Percentiles rank a stretch among this genome's conserved stretches.
These are phyloP conservation scores for Leptatherina wallacei DNA, from an alignment of 2,797 vertebrate genomes.

Conservation along the genomic window DNA sequence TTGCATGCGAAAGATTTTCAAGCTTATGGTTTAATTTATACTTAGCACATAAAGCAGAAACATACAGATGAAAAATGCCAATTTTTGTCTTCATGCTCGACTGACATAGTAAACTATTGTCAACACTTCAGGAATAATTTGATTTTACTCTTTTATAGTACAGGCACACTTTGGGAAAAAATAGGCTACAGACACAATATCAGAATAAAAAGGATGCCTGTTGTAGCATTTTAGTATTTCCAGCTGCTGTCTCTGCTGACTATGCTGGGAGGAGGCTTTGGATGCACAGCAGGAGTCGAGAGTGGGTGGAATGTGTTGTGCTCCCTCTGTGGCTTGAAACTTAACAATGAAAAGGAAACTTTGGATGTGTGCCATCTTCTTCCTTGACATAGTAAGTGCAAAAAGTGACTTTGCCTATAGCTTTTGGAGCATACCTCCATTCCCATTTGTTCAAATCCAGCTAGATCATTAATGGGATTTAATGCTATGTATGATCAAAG, in stretches of 20 bases:
- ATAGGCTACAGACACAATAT: constrained; percentile 51
- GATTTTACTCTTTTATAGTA: constrained; percentile 25
- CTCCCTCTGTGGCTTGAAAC: constrained; percentile 56
- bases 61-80: not conserved
- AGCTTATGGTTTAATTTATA: constrained; percentile 1
- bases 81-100: not conserved
- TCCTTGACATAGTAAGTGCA: constrained; percentile 33
- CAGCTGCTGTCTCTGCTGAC: constrained; percentile 68
- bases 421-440: constrained; percentile 5
- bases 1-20: not conserved
- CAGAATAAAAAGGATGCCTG: constrained; percentile 59
- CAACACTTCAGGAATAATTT: constrained; percentile 18
- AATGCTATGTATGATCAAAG: constrained; percentile 2
- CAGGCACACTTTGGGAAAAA: constrained; percentile 37
- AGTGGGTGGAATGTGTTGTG: constrained; percentile 55
- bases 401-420: constrained; percentile 22
- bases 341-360: constrained; percentile 53
- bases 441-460: constrained; percentile 31
- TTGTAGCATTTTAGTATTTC: constrained; percentile 64
- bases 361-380: constrained; percentile 35
- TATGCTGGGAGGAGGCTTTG: constrained; percentile 58
- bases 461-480: constrained; percentile 1
- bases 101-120: constrained; percentile 17
- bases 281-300: constrained; percentile 59
- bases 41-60: not conserved